These are phyloP conservation scores for Spodoptera picta DNA, from an alignment of 2,888 invertebrate species.

Conservation along the genomic window DNA sequence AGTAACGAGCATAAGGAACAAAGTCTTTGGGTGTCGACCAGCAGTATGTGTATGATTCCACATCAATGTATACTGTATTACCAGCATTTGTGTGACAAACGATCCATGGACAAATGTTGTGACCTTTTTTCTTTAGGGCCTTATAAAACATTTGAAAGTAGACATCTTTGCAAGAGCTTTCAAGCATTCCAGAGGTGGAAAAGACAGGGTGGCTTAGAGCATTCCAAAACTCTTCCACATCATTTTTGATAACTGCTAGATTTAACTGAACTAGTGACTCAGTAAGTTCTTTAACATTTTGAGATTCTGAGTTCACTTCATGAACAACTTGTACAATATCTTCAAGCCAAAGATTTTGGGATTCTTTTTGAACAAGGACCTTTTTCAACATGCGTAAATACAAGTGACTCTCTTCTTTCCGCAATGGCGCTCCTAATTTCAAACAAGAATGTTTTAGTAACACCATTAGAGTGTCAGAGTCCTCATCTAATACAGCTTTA, in stretches of 20 bases:
- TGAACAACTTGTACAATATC: conserved; percentile 85
- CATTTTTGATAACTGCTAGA: conserved; percentile 79
- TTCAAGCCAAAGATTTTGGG: conserved; percentile 89
- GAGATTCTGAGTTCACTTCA: conserved; percentile 83
- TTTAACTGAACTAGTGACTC: conserved; percentile 82
- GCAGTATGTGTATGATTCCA: conserved; percentile 84
- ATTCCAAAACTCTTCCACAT: conserved; percentile 77
- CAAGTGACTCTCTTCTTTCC: conserved; percentile 84
- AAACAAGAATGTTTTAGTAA: conserved; percentile 84
- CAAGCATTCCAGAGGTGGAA: conserved; percentile 65
- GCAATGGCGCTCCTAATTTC: conserved; percentile 77
- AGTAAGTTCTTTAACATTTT: conserved; percentile 82
- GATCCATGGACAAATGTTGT: conserved; percentile 85
- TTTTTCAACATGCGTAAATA: conserved; percentile 87
- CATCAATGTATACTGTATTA: conserved; percentile 86
- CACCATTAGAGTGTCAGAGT: conserved; percentile 77
- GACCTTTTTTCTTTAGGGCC: conserved; percentile 79
- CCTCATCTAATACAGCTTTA: conserved; percentile 87
- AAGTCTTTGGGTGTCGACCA: conserved; percentile 87
- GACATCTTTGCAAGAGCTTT: conserved; percentile 77
- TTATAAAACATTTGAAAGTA: conserved; percentile 86
- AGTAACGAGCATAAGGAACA: conserved; percentile 82
- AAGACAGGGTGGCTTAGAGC: conserved; percentile 72
- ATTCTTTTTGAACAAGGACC: conserved; percentile 84
- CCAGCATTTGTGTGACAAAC: conserved; percentile 85